A percentile compares a stretch with the other conserved stretches of the same genome.
phyloP scores from a whole-genome alignment of 2,888 invertebrate species.

The Masnerella sp. region DNA sequence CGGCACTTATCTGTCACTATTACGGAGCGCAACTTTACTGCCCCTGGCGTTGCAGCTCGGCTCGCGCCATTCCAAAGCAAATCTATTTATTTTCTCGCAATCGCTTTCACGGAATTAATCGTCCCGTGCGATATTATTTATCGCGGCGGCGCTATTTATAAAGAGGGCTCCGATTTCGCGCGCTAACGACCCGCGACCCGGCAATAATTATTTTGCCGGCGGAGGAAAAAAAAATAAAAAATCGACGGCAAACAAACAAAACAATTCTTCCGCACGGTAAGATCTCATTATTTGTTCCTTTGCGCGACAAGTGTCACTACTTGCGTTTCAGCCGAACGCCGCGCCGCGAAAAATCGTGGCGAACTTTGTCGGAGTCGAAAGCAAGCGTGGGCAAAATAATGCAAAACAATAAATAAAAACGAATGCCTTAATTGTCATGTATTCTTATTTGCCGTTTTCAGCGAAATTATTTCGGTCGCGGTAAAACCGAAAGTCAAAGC shows the following conservation, averaged over 20 bases:
- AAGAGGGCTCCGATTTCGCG: conserved; percentile 13
- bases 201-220: conserved; percentile 38
- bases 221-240: not conserved
- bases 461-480: conserved; percentile 48
- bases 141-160: conserved; percentile 32
- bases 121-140: conserved; percentile 39
- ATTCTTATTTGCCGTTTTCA: conserved; percentile 39
- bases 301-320: conserved; percentile 44
- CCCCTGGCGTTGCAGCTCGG: conserved; percentile 62
- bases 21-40: conserved; percentile 67
- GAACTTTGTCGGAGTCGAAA: conserved; percentile 28
- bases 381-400: conserved; percentile 13
- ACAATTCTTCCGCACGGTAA: conserved; percentile 38
- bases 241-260: conserved; percentile 23
- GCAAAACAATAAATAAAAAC: conserved; percentile 31
- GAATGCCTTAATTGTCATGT: conserved; percentile 52
- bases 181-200: conserved; percentile 40
- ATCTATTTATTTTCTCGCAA: conserved; percentile 57
- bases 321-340: conserved; percentile 30
- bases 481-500: conserved; percentile 39
- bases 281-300: conserved; percentile 42
- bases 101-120: conserved; percentile 54
- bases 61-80: conserved; percentile 61
- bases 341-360: conserved; percentile 10
- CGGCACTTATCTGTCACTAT: conserved; percentile 72